phyloP scores from a whole-genome alignment of 2,113 vertebrate genomes.

The Oncorhynchus keta region DNA sequence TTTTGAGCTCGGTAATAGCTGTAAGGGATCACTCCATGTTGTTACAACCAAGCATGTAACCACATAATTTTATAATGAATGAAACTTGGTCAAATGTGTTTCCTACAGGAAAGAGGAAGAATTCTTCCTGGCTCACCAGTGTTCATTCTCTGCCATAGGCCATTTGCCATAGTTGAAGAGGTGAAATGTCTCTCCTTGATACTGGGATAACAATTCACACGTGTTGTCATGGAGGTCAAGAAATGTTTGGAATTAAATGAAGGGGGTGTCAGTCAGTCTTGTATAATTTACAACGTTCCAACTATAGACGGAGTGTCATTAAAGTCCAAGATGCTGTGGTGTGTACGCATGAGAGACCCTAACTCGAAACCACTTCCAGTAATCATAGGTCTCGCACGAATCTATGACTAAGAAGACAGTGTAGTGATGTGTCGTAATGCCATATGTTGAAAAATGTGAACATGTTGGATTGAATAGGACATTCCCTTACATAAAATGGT shows the following conservation, averaged over 20 bases:
- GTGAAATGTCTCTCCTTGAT: neutral
- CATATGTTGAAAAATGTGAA: no score
- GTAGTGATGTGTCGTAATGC: no score
- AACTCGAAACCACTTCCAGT: neutral
- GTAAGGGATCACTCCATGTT: constrained; percentile 11
- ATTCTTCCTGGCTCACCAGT: neutral
- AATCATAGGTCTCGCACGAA: neutral
- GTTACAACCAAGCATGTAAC: constrained; percentile 15
- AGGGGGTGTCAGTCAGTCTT: constrained; percentile 8
- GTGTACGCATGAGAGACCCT: constrained; percentile 1
- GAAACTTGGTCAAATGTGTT: neutral
- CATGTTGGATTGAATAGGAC: no score
- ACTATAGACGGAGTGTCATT: constrained; percentile 12
- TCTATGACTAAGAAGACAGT: neutral
- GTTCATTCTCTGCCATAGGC: neutral
- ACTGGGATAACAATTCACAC: neutral
- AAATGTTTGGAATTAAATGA: constrained; percentile 3
- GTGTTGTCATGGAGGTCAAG: neutral
- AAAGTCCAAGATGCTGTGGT: constrained; percentile 12
- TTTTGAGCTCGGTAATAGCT: constrained; percentile 8
- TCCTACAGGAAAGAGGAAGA: neutral
- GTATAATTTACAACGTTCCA: constrained; percentile 35
- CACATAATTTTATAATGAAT: constrained; percentile 10
- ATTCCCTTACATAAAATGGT: no score
- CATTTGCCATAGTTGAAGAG: neutral